phyloP scores from a whole-genome alignment of 2,113 vertebrate species.

The Oncorhynchus tshawytscha region DNA sequence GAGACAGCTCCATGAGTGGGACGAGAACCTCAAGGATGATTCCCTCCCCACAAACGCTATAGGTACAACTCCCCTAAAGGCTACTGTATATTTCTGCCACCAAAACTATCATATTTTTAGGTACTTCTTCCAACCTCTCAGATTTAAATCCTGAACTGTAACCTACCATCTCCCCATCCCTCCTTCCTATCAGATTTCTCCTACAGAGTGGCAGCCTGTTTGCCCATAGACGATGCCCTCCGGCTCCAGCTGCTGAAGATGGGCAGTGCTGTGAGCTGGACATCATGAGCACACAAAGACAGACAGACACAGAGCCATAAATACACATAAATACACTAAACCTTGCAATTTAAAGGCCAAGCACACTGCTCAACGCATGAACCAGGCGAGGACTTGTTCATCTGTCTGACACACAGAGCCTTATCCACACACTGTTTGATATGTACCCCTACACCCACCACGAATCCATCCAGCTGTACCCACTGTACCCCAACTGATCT shows the following conservation, averaged over 20 bases:
- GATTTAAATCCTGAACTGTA: too few species aligned
- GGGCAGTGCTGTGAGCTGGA: constrained; percentile 93
- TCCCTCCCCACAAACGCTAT: constrained; percentile 92
- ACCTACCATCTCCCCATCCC: constrained; percentile 4
- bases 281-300: constrained; percentile 77
- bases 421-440: too few species aligned
- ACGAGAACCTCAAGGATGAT: constrained; percentile 96
- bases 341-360: too few species aligned
- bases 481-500: background rate
- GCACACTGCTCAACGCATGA: too few species aligned
- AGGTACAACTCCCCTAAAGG: constrained; percentile 70
- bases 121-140: too few species aligned
- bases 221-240: constrained; percentile 92
- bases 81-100: background rate
- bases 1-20: constrained; percentile 94
- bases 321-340: background rate
- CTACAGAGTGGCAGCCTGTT: constrained; percentile 94
- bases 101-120: too few species aligned
- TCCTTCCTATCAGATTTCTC: constrained; percentile 85
- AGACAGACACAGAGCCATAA: background rate
- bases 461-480: background rate
- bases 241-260: constrained; percentile 93
- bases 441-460: background rate
- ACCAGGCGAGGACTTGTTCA: too few species aligned
- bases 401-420: too few species aligned